Base-by-base conservation (phyloP, 2,797 vertebrate species). In the Leptatherina wallacei region DNA sequence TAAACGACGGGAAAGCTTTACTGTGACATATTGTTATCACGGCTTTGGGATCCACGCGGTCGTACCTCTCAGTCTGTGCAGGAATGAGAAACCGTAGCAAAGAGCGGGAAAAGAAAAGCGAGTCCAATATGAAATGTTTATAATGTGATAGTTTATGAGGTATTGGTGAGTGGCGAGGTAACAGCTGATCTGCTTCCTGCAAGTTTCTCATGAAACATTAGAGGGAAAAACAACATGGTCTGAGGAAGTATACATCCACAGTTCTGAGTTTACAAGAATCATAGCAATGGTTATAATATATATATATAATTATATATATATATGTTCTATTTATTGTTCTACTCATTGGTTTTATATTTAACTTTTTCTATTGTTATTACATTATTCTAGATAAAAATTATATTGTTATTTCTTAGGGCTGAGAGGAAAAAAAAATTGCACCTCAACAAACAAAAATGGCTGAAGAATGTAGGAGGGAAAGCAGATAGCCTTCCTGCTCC, bases 391-490 rank as follows among this genome's bases (percentile, higher is more conserved):
- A 49, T 49, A 22, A 22, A 78, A 71, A 80, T 78, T 80, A 68
- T 68, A 88, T 92, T 87, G 72, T 81, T 82, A 85, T 84, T 91
- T 86, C 91, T 93, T 91, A 88, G 88, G 91, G 93, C 80, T 95
- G 92, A 94, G 77, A 80, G 73, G 65, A 64, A 76, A 78, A 68
- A 85, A 88, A 87, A 68, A 61, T 47, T 65, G 95, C 94, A 95
- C 95, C 94, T 95, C 93, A 94, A 89, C 83, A 90, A 88, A 91
- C 77, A 82, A 87, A 95, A 91, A 96, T 96, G 95, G 96, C 96
- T 96, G 91, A 96, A 95, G 97, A 98, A 98, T 98, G 96, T 98
- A 96, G 95, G 94, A 94, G 94, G 94, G 94, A 88, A 88, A 85
- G 94, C 87, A 90, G 92, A 93, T 90, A 88, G 94, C 94, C 94